These are phyloP conservation scores for Aplodontia rufa DNA, from an alignment of 2,113 vertebrate genomes.

Conservation along the genomic window DNA sequence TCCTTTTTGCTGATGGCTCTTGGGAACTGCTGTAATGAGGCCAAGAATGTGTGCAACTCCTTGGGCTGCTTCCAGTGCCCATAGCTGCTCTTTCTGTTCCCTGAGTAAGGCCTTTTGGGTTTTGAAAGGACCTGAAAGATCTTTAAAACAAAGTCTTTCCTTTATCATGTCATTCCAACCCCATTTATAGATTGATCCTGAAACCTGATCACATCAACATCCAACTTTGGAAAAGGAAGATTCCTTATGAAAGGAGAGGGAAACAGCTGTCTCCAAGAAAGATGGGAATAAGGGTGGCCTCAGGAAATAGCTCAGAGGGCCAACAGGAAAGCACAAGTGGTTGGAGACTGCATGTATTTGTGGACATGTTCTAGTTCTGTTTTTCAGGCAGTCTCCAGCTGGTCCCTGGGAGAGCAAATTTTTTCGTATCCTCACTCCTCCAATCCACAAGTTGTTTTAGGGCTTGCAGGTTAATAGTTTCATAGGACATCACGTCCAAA, in stretches of 20 bases:
- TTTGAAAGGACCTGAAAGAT: neutral
- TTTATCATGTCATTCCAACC: neutral
- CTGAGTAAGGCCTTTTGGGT: neutral
- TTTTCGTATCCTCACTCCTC: neutral
- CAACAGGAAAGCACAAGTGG: neutral
- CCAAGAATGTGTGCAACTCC: neutral
- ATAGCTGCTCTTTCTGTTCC: neutral
- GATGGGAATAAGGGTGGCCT: neutral
- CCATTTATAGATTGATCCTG: neutral
- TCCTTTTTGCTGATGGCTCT: neutral
- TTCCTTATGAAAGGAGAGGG: neutral
- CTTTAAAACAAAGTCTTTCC: neutral
- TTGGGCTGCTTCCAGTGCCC: neutral
- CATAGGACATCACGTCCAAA: neutral
- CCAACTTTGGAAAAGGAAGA: neutral
- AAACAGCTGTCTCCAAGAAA: neutral
- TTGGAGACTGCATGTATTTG: neutral
- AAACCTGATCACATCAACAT: neutral
- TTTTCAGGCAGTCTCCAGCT: neutral
- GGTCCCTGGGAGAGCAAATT: neutral
- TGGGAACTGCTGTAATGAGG: conserved; percentile 9
- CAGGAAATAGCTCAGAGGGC: neutral
- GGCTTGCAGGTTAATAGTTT: neutral
- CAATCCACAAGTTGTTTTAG: neutral
- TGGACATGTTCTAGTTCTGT: neutral